Conservation (phyloP, 2,888 invertebrate species). For the Noctuana brunneofusca region DNA sequence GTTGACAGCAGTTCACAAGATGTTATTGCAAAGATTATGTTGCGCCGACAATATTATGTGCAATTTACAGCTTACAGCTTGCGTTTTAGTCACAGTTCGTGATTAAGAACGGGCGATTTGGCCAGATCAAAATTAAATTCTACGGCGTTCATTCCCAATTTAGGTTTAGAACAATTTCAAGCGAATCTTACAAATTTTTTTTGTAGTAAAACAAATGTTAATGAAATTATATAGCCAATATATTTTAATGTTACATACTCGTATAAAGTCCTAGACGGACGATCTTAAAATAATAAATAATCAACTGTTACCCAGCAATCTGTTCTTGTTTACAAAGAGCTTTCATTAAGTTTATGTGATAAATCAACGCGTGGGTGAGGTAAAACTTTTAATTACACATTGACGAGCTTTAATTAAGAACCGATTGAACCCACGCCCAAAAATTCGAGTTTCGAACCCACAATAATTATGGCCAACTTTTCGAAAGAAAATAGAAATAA, state of each 20-base stretch:
- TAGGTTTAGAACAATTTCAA: no score
- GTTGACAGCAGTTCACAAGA: conserved; percentile 13
- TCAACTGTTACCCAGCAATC: no score
- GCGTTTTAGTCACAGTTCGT: conserved; percentile 14
- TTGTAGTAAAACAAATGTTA: no score
- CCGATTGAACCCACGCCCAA: conserved; percentile 22
- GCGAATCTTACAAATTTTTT: no score
- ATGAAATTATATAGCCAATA: no score
- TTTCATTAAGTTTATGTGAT: conserved; percentile 10
- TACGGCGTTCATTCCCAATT: no score
- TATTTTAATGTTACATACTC: no score
- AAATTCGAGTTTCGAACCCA: conserved; percentile 21
- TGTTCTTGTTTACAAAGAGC: background rate
- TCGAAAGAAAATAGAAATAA: background rate
- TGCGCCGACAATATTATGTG: conserved; percentile 11
- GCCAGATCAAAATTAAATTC: background rate
- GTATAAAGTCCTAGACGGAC: no score
- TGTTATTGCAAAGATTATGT: conserved; percentile 24
- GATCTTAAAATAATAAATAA: no score
- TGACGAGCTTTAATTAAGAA: conserved; percentile 27
- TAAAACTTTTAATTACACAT: conserved; percentile 26
- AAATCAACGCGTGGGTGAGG: conserved; percentile 16
- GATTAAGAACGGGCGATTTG: background rate
- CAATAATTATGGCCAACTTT: conserved; percentile 3
- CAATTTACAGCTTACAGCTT: conserved; percentile 12